Percentiles rank a stretch among this genome's conserved stretches.
Conservation (phyloP, 2,113 vertebrate species). For the Alexandromys fortis region DNA sequence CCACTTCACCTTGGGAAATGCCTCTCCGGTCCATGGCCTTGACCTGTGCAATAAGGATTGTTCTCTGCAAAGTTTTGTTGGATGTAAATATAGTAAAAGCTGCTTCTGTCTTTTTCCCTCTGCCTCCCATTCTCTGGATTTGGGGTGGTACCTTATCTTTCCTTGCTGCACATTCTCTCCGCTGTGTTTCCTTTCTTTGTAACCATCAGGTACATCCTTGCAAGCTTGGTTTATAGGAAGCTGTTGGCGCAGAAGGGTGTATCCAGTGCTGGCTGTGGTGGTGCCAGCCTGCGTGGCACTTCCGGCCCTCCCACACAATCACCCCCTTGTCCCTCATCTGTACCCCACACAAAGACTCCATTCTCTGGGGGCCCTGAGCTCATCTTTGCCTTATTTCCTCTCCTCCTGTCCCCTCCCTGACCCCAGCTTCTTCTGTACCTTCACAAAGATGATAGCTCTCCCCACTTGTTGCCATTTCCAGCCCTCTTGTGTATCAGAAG, state of each 20-base stretch:
- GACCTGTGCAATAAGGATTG: conserved; percentile 77
- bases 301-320: conserved; percentile 78
- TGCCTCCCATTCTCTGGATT: conserved; percentile 62
- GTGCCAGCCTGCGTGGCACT: conserved; percentile 75
- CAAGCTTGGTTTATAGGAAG: conserved; percentile 16
- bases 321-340: conserved; percentile 77
- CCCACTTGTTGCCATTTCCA: not conserved
- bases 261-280: conserved; percentile 49
- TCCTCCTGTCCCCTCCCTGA: not conserved
- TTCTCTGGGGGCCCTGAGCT: conserved; percentile 80
- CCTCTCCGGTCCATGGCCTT: conserved; percentile 51
- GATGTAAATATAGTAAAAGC: conserved; percentile 81
- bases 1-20: not conserved
- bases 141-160: not conserved
- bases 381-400: conserved; percentile 70
- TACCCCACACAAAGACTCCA: conserved; percentile 77
- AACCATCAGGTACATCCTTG: not conserved
- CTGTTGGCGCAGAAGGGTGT: conserved; percentile 41
- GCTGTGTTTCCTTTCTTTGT: not conserved
- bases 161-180: not conserved
- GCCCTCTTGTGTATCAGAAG: not conserved
- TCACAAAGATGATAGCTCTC: conserved; percentile 12
- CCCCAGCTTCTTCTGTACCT: conserved; percentile 42
- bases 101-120: conserved; percentile 77
- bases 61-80: conserved; percentile 68